A percentile compares a stretch with the other conserved stretches of the same genome.
Conservation (phyloP, 1,140 invertebrate genomes). For the Ceratitis capitata region DNA sequence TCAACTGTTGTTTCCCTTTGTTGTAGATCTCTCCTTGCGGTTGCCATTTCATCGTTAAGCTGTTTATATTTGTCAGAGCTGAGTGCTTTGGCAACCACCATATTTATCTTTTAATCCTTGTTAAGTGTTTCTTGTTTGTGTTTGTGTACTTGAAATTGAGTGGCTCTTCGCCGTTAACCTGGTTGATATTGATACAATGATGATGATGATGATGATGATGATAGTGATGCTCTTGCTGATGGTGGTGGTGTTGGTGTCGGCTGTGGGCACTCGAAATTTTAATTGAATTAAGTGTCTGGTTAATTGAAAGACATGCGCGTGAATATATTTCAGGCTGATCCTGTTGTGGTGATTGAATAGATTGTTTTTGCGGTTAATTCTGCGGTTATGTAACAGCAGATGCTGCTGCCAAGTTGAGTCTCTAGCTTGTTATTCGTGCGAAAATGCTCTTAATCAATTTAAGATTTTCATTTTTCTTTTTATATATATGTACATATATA, state of each 20-base stretch:
- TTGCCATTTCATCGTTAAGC: not conserved
- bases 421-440: slow-evolving; percentile 7
- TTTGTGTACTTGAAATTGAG: not conserved
- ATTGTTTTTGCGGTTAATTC: not conserved
- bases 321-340: slow-evolving; percentile 30
- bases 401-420: not conserved
- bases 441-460: slow-evolving; percentile 20
- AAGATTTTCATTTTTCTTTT: not conserved
- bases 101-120: slow-evolving; percentile 37
- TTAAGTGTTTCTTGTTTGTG: slow-evolving; percentile 6
- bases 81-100: not conserved
- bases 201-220: not conserved
- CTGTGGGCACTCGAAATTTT: not conserved
- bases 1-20: not conserved
- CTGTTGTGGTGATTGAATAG: not conserved
- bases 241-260: not conserved
- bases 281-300: slow-evolving; percentile 36
- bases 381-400: not conserved
- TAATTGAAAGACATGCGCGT: slow-evolving; percentile 33
- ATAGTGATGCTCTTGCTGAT: too few species aligned
- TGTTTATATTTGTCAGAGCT: not conserved
- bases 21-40: not conserved
- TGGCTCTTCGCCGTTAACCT: not conserved
- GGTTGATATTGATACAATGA: not conserved
- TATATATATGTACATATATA: too few species aligned